Evolutionary conservation across 2,113 vertebrate genomes (phyloP), one percentile per base, ranked within the genome.

Genomic region (Isurus oxyrinchus): DNA sequence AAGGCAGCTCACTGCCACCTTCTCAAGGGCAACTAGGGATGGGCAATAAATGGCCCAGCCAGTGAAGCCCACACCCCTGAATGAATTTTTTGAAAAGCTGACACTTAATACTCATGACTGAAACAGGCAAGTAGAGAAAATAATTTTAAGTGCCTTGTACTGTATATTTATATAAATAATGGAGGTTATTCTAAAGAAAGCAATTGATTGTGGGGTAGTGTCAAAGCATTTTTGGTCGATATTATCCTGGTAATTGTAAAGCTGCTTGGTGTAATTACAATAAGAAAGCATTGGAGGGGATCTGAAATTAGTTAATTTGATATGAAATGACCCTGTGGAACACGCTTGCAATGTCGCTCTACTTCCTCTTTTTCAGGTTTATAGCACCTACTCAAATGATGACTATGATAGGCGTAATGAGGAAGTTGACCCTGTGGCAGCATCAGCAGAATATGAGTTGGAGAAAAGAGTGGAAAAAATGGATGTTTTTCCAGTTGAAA

Each of bases 401-500:
- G 99, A 99, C 6, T 99, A 99, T 35, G 99, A 99, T 97, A 98
- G 99, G 76, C 98, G 99, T 61, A 99, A 99, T 44, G 99, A 99
- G 96, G 99, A 99, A 72, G 99, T 99, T 97, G 99, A 99, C 94
- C 99, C 99, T 13, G 99, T 99, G 94, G 98, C 99, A 91, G 99
- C 99, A 4, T 99, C 99, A 72, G 99, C 99, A 5, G 99, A 99
- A 94, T 99, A 99, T 84, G 99, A 99, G 97, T 98, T 99, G 97
- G 99, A 99, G 97, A 99, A 99, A 97, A 98, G 99, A 86, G 99
- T 99, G 97, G 99, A 99, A 97, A 99, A 99, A 98, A 99, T 99
- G 99, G 99, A 99, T 53, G 99, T 99, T 94, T 99, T 99, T 97
- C 98, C 98, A 84, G 99, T 99, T 96, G 98, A 99, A 97, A 99